Conservation (phyloP, 2,797 vertebrate species). For the Darevskia nairensis region DNA sequence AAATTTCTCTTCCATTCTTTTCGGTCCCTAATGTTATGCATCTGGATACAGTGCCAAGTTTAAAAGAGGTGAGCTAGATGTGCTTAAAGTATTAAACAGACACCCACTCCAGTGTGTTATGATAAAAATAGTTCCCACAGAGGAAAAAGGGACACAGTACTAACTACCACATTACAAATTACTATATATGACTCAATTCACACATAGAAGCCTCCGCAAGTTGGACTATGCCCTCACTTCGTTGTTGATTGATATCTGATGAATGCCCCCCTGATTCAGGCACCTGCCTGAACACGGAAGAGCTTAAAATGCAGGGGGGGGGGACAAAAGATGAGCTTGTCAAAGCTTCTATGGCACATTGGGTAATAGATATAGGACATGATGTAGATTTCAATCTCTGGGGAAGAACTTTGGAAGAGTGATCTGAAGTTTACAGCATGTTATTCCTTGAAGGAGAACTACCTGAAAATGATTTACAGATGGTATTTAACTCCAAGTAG, state of each 20-base stretch:
- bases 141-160: slow-evolving; percentile 2
- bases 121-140: slow-evolving; percentile 27
- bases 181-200: not conserved
- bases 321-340: too few species aligned
- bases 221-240: not conserved
- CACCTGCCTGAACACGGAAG: too few species aligned
- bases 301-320: too few species aligned
- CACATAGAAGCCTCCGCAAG: not conserved
- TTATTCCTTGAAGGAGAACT: too few species aligned
- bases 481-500: too few species aligned
- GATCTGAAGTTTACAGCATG: too few species aligned
- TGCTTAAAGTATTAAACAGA: slow-evolving; percentile 27
- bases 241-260: not conserved
- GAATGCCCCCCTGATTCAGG: not conserved
- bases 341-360: too few species aligned
- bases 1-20: slow-evolving; percentile 10
- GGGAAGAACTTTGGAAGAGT: too few species aligned
- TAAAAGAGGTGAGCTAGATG: slow-evolving; percentile 10
- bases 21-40: not conserved
- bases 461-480: too few species aligned
- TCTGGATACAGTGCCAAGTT: slow-evolving; percentile 8
- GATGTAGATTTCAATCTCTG: too few species aligned
- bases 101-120: not conserved
- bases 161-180: slow-evolving; percentile 7
- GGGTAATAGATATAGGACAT: too few species aligned